These are phyloP conservation scores for Pseudopleuronectes americanus DNA, from an alignment of 2,797 vertebrate species.

Conservation along the genomic window DNA sequence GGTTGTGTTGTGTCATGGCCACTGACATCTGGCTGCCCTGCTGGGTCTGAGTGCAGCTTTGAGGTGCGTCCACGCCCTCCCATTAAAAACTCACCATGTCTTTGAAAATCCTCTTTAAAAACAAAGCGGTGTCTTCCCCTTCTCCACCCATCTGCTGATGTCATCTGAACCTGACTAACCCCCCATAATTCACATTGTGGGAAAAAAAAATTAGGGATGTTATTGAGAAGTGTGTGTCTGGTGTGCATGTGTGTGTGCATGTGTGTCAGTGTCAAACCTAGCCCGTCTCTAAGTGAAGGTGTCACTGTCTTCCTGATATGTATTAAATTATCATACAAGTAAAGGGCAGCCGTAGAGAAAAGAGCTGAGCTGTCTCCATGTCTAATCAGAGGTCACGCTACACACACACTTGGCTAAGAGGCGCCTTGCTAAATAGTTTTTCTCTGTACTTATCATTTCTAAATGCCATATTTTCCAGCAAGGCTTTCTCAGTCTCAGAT, in stretches of 20 bases:
- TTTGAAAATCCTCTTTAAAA: constrained; percentile 56
- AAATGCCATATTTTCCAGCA: constrained; percentile 54
- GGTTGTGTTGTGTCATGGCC: constrained; percentile 41
- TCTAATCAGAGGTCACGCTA: constrained; percentile 52
- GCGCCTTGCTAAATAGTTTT: constrained; percentile 55
- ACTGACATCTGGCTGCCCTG: constrained; percentile 63
- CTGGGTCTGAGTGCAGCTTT: constrained; percentile 49
- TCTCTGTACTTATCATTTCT: constrained; percentile 53
- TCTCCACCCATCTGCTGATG: constrained; percentile 48
- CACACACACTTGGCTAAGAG: constrained; percentile 23
- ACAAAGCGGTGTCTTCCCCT: constrained; percentile 18
- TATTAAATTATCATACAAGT: constrained; percentile 47
- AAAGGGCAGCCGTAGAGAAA: constrained; percentile 59
- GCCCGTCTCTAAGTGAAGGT: constrained; percentile 38
- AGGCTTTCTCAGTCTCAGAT: constrained; percentile 53
- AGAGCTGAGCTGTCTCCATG: constrained; percentile 50
- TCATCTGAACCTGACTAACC: constrained; percentile 35
- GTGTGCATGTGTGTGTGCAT: neutral
- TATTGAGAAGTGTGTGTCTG: neutral
- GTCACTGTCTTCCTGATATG: constrained; percentile 41
- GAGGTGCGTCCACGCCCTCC: constrained; percentile 50
- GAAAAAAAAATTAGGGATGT: neutral
- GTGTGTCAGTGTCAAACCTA: constrained; percentile 18
- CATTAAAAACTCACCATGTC: constrained; percentile 54
- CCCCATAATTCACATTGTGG: neutral